Conservation (phyloP, 2,113 vertebrate species). For the Notechis scutatus region DNA sequence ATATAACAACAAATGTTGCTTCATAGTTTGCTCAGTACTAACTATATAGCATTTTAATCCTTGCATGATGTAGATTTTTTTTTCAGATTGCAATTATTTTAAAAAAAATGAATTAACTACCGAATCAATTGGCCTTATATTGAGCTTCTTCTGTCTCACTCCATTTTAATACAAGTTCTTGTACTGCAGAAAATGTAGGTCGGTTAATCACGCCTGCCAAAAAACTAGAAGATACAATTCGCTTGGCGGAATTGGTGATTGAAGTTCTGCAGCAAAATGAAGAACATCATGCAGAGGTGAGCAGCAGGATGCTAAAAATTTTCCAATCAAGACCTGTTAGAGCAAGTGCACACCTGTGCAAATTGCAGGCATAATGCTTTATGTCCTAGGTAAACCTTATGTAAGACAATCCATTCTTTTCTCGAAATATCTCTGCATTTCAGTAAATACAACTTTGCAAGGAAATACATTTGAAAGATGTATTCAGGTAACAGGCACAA, state of each 20-base stretch:
- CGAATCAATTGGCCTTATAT: conserved; percentile 65
- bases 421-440: not conserved
- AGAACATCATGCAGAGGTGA: conserved; percentile 98
- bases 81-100: conserved; percentile 58
- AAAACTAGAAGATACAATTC: conserved; percentile 97
- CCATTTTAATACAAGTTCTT: conserved; percentile 80
- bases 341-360: conserved; percentile 5
- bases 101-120: conserved; percentile 54
- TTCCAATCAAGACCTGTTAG: not conserved
- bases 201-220: conserved; percentile 97
- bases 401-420: not conserved
- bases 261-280: conserved; percentile 99
- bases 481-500: not conserved
- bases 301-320: conserved; percentile 32
- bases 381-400: conserved; percentile 15
- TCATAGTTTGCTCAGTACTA: conserved; percentile 77
- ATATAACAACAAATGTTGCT: conserved; percentile 69
- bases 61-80: conserved; percentile 71
- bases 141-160: conserved; percentile 55
- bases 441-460: not conserved
- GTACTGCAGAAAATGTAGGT: conserved; percentile 97
- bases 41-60: conserved; percentile 74
- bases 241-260: conserved; percentile 94
- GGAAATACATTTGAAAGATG: conserved; percentile 15
- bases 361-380: not conserved